A percentile compares a stretch with the other conserved stretches of the same genome.
Conservation (phyloP, 2,888 invertebrate species). For the Drosophila fulvimacula region DNA sequence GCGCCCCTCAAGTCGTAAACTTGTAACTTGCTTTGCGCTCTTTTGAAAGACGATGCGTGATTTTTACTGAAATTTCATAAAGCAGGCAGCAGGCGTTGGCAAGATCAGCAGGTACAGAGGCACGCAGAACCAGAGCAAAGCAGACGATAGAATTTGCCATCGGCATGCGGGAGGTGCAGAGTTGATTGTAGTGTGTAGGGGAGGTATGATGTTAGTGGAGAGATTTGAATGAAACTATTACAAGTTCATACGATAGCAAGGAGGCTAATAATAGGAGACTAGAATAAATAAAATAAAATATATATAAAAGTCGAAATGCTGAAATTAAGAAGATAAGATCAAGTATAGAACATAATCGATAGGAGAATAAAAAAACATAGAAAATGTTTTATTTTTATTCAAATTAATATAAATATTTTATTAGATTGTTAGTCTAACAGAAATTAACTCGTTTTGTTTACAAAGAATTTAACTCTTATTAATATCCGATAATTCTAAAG, state of each 20-base stretch:
- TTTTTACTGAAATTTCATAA: conserved; percentile 62
- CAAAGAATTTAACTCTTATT: background rate
- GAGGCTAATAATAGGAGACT: no score
- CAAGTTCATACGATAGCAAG: background rate
- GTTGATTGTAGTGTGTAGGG: background rate
- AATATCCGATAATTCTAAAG: background rate
- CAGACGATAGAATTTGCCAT: background rate
- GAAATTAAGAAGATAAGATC: no score
- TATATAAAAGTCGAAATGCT: no score
- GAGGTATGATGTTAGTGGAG: background rate
- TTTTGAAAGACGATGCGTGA: conserved; percentile 62
- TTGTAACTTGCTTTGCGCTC: conserved; percentile 48
- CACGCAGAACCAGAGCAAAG: background rate
- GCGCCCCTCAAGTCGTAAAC: conserved; percentile 63
- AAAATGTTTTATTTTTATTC: no score
- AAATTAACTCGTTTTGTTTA: no score
- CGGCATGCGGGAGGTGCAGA: background rate
- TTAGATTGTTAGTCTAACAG: no score
- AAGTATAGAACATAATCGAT: no score
- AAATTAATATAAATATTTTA: no score
- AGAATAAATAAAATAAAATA: no score
- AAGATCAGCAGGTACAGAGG: conserved; percentile 36
- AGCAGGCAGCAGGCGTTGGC: conserved; percentile 16
- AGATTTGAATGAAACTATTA: background rate
- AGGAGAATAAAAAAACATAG: background rate